Conservation (phyloP, 2,113 vertebrate genomes). For the Tetrao urogallus region DNA sequence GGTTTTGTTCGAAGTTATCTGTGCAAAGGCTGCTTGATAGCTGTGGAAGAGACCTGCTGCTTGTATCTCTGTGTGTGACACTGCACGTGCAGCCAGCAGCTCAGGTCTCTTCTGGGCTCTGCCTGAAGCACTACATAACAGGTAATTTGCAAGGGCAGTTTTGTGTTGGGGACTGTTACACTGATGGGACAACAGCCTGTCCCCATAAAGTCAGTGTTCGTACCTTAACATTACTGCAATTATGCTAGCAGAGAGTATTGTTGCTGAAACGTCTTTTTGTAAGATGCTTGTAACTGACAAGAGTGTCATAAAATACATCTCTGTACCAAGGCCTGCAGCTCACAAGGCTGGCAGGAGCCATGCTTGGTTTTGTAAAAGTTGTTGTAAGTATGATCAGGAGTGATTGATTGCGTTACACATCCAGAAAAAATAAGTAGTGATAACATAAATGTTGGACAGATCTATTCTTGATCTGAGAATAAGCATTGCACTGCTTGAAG, state of each 20-base stretch:
- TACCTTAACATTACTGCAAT: neutral
- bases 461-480: neutral
- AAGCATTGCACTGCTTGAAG: neutral
- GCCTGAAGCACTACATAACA: neutral
- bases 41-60: neutral
- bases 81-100: accelerated
- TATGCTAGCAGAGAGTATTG: neutral
- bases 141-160: neutral
- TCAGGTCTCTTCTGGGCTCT: neutral
- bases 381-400: neutral
- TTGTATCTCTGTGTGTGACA: neutral
- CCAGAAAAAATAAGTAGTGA: neutral
- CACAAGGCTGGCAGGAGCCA: neutral
- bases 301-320: neutral
- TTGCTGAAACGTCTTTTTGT: neutral
- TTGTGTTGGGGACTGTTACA: neutral
- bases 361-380: neutral
- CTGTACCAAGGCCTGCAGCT: neutral
- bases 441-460: neutral
- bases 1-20: neutral
- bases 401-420: too few relatives aligned
- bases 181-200: neutral
- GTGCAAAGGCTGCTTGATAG: neutral
- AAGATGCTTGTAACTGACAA: neutral
- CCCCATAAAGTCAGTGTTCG: neutral